Evolutionary conservation across 2,888 invertebrate species (phyloP), one percentile per base, ranked within the genome.

Genomic region (Parnassius orleans): DNA sequence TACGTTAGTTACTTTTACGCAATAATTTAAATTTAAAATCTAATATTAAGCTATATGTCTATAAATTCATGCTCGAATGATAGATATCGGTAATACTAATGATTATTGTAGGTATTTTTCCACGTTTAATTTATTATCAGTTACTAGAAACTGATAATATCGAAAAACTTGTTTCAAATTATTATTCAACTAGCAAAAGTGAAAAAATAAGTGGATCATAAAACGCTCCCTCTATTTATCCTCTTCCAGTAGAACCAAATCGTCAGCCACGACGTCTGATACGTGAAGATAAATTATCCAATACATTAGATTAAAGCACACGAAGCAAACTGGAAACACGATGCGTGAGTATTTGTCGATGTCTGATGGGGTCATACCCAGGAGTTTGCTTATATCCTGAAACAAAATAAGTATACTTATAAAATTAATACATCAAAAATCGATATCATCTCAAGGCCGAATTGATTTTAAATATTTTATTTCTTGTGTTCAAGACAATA

Each of bases 271-370:
- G 81, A 97, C 97, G 93, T 98, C 98, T 84, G 97, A 97, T 87
- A 98, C 98, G 94, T 98, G 98, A 77, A 98, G 94, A 87, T 98
- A 98, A 83, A 98, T 98, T 90, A 98, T 98, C 98, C 98, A 98
- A 93, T 98, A 98, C 98, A 98, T 98, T 76, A 98, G 95, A 92
- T 99, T 99, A 94, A 99, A 99, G 92, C 98, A 97, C 72, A 99
- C 96, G 93, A 99, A 99, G 93, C 98, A 97, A 78, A 98, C 97
- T 61, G 99, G 99, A 90, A 99, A 99, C 79, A 98, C 96, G 90
- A 99, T 98, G 81, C 99, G 95, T 68, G 99, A 98, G 89, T 99
- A 99, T 93, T 99, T 99, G 94, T 99, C 99, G 90, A 99, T 99
- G 92, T 98, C 98, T 85, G 98, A 98, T 65, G 98, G 98, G 77